Percentiles rank a stretch among this genome's conserved stretches.
phyloP scores from a whole-genome alignment of 92 coral and sea anemone genomes.

The Pocillopora grandis region DNA sequence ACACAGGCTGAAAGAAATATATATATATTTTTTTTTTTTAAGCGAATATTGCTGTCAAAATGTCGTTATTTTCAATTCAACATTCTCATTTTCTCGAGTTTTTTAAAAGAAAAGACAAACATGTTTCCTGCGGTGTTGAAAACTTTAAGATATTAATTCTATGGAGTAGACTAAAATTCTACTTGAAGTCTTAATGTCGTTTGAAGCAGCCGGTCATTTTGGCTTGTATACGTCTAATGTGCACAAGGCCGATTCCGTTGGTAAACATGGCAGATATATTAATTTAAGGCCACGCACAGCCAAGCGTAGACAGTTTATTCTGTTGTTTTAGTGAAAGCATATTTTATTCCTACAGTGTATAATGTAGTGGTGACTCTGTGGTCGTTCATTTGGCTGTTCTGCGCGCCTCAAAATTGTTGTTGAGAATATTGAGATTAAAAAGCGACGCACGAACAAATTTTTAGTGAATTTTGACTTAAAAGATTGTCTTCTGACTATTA shows the following conservation, averaged over 20 bases:
- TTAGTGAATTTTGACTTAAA: neutral
- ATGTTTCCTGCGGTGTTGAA: neutral
- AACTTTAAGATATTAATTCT: neutral
- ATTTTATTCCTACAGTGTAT: neutral
- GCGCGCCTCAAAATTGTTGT: neutral
- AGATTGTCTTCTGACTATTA: neutral
- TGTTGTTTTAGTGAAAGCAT: neutral
- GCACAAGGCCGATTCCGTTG: neutral
- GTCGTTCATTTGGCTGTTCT: neutral
- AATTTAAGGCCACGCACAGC: neutral
- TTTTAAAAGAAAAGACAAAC: neutral
- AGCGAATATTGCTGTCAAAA: no score
- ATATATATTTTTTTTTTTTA: no score
- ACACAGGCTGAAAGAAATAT: no score
- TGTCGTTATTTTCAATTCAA: neutral
- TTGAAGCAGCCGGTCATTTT: neutral
- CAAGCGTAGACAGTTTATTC: neutral
- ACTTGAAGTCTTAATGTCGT: neutral
- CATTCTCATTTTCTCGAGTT: neutral
- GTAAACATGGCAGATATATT: conserved; percentile 11
- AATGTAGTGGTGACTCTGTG: neutral
- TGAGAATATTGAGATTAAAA: neutral
- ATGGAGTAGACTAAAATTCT: neutral
- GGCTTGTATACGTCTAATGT: neutral
- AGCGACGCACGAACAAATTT: neutral